Conservation (phyloP, 2,113 vertebrate species). For the Malurus cyaneus region DNA sequence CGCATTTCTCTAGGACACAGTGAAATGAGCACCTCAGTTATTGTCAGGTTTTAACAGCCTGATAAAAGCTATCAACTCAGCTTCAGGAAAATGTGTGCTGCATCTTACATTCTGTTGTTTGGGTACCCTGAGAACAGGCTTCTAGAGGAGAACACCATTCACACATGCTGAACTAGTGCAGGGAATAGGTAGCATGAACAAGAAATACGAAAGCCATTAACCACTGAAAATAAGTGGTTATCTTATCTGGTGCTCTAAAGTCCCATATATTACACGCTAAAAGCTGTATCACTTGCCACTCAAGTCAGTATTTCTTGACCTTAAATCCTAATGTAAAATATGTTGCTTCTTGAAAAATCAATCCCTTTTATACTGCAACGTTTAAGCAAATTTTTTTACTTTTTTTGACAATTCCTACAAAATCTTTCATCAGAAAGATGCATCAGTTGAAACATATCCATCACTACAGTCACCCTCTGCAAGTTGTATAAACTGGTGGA, state of each 20-base stretch:
- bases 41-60: background rate
- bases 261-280: background rate
- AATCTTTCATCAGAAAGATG: background rate
- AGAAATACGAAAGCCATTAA: slow-evolving; percentile 26
- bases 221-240: slow-evolving; percentile 1
- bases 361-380: background rate
- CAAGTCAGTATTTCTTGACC: background rate
- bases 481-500: background rate
- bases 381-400: background rate
- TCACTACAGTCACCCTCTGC: background rate
- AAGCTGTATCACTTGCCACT: background rate
- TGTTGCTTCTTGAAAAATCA: background rate
- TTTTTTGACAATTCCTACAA: background rate
- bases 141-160: background rate
- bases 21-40: background rate
- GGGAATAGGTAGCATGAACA: background rate
- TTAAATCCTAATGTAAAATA: slow-evolving; percentile 2
- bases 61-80: background rate
- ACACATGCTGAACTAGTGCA: background rate
- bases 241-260: background rate
- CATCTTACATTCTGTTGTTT: background rate
- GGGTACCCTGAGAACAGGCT: background rate
- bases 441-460: background rate
- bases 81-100: background rate
- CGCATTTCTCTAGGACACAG: background rate